Evolutionary conservation across 2,888 invertebrate genomes (phyloP).

Genomic region (Schrankia costaestrigalis): DNA sequence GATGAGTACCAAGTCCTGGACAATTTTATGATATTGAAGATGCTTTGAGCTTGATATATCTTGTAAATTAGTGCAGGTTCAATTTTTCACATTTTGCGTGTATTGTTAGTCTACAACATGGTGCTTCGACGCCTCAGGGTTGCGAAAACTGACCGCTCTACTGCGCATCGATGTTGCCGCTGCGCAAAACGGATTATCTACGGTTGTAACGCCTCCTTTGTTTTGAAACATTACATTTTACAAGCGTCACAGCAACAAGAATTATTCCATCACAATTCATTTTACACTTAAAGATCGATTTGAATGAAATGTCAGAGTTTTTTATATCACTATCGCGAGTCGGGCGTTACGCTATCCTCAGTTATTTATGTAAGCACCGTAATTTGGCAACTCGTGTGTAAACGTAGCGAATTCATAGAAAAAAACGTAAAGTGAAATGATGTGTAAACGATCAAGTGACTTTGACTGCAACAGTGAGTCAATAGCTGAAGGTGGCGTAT

Average conservation of each 20-base stretch:
- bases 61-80: too few relatives aligned
- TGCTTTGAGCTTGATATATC: too few relatives aligned
- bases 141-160: slow-evolving; percentile 65
- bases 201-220: slow-evolving; percentile 43
- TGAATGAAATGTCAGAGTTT: slow-evolving; percentile 1
- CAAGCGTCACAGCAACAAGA: slow-evolving; percentile 15
- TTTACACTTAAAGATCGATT: slow-evolving; percentile 14
- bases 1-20: too few relatives aligned
- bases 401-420: too few relatives aligned
- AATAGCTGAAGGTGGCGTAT: slow-evolving; percentile 30
- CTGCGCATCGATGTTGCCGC: slow-evolving; percentile 60
- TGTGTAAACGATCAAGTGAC: slow-evolving; percentile 17
- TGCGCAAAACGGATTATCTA: slow-evolving; percentile 54
- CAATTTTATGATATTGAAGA: too few relatives aligned
- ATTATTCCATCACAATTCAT: slow-evolving; percentile 9
- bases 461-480: slow-evolving; percentile 35
- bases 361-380: too few relatives aligned
- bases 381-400: too few relatives aligned
- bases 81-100: too few relatives aligned
- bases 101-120: slow-evolving; percentile 16
- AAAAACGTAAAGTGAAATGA: slow-evolving; percentile 20
- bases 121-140: slow-evolving; percentile 42
- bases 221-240: slow-evolving; percentile 35
- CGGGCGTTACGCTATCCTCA: too few relatives aligned
- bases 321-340: slow-evolving; percentile 10